Percentiles rank a stretch among this genome's conserved stretches.
Conservation (phyloP, 1,140 invertebrate species). For the Cecropterus lyciades region DNA sequence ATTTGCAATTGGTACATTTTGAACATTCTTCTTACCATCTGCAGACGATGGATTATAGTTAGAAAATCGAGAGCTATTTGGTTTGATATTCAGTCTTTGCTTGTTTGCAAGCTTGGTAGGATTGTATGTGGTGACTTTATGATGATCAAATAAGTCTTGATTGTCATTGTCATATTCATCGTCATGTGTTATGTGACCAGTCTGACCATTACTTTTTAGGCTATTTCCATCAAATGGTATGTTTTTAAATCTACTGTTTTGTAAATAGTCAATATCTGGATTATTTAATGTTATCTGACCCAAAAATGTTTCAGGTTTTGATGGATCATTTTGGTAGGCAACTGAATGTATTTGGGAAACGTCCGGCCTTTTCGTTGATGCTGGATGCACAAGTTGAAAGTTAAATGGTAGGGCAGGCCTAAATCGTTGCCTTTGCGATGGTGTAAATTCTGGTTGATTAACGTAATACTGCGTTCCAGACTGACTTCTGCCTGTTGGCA, state of each 20-base stretch:
- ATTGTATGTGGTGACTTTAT: constrained; percentile 80
- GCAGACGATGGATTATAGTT: constrained; percentile 59
- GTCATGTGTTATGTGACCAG: constrained; percentile 67
- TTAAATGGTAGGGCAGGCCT: constrained; percentile 75
- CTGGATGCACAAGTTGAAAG: constrained; percentile 77
- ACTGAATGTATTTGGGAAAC: constrained; percentile 74
- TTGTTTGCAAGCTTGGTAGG: constrained; percentile 66
- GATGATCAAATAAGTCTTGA: constrained; percentile 79
- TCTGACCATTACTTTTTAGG: constrained; percentile 74
- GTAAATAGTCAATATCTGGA: constrained; percentile 80
- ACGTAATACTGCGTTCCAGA: constrained; percentile 73
- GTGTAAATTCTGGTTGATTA: constrained; percentile 76
- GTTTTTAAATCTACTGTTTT: constrained; percentile 75
- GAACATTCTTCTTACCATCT: constrained; percentile 56
- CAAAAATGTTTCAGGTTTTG: constrained; percentile 85
- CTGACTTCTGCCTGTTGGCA: constrained; percentile 78
- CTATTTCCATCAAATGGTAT: constrained; percentile 77
- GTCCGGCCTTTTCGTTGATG: constrained; percentile 78
- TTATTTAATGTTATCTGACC: constrained; percentile 86
- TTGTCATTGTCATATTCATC: constrained; percentile 79
- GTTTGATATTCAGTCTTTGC: constrained; percentile 66
- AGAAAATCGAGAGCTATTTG: constrained; percentile 60
- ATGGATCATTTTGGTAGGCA: constrained; percentile 84
- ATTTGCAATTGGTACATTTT: constrained; percentile 44
- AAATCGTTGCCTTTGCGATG: constrained; percentile 66